Evolutionary conservation across 2,113 vertebrate genomes (phyloP).

Genomic region (Podocnemis expansa): DNA sequence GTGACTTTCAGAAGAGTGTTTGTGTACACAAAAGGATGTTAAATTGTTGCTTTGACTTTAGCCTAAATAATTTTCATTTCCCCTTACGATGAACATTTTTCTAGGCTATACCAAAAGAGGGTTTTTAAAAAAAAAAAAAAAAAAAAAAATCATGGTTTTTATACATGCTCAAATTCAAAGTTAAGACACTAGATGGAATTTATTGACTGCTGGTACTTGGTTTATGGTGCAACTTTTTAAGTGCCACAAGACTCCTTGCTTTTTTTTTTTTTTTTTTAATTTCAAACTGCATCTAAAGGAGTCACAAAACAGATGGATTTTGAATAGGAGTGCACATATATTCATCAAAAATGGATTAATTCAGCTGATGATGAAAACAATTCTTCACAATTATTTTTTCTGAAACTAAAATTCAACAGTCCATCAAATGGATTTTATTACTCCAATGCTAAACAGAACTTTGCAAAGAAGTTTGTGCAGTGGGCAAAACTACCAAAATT

Average conservation of each 20-base stretch:
- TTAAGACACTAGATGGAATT: neutral
- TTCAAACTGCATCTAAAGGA: neutral
- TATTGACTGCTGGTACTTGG: neutral
- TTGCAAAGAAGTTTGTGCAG: neutral
- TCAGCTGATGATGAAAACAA: neutral
- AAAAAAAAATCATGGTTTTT: slow-evolving; percentile 11
- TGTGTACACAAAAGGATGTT: slow-evolving; percentile 75
- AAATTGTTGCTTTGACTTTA: slow-evolving; percentile 77
- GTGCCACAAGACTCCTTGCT: too few relatives aligned
- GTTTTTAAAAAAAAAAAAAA: neutral
- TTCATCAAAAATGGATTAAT: neutral
- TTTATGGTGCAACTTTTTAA: too few relatives aligned
- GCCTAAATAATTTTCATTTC: slow-evolving; percentile 72
- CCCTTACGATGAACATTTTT: slow-evolving; percentile 37
- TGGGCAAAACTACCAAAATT: neutral
- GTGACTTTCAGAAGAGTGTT: slow-evolving; percentile 77
- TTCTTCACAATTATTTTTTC: neutral
- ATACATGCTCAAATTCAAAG: neutral
- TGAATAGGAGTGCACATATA: rapidly evolving
- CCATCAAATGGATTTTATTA: neutral
- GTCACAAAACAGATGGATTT: neutral
- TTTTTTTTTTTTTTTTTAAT: too few relatives aligned
- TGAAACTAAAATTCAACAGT: neutral
- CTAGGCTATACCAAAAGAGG: slow-evolving; percentile 17
- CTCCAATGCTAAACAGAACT: neutral